phyloP scores from a whole-genome alignment of 2,113 vertebrate species.

The Podocnemis expansa region DNA sequence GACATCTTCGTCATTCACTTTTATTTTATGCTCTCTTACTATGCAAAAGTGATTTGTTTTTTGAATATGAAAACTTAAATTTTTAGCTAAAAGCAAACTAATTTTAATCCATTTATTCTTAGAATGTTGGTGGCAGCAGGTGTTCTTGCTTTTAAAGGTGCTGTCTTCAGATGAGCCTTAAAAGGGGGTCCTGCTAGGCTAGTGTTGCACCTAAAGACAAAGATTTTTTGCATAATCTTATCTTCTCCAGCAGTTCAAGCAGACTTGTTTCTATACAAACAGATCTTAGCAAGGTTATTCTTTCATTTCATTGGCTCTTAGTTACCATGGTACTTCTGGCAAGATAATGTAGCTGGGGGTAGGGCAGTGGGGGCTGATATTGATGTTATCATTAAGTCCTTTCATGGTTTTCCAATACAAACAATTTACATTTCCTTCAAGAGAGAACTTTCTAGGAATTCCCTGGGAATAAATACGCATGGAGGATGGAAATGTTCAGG shows the following conservation, averaged over 20 bases:
- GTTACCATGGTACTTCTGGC: constrained; percentile 30
- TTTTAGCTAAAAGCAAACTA: neutral
- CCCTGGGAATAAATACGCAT: neutral
- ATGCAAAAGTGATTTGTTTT: neutral
- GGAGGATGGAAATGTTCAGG: neutral
- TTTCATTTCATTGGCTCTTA: constrained; percentile 19
- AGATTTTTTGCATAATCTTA: neutral
- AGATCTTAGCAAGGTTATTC: neutral
- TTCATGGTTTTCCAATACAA: constrained; percentile 10
- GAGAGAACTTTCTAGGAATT: neutral
- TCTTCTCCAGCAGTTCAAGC: neutral
- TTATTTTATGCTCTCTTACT: neutral
- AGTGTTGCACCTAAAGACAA: constrained; percentile 22
- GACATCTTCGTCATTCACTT: neutral
- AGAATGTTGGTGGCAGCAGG: neutral
- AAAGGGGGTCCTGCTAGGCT: neutral
- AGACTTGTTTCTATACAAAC: neutral
- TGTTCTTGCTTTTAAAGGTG: neutral
- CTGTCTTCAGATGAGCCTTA: neutral
- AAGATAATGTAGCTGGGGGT: neutral
- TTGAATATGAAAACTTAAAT: neutral
- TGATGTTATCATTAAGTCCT: constrained; percentile 17
- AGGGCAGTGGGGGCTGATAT: neutral
- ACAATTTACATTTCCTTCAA: neutral
- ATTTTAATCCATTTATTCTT: neutral